These are phyloP conservation scores for Psammodynastes pulverulentus DNA, from an alignment of 2,113 vertebrate species.

Conservation along the genomic window DNA sequence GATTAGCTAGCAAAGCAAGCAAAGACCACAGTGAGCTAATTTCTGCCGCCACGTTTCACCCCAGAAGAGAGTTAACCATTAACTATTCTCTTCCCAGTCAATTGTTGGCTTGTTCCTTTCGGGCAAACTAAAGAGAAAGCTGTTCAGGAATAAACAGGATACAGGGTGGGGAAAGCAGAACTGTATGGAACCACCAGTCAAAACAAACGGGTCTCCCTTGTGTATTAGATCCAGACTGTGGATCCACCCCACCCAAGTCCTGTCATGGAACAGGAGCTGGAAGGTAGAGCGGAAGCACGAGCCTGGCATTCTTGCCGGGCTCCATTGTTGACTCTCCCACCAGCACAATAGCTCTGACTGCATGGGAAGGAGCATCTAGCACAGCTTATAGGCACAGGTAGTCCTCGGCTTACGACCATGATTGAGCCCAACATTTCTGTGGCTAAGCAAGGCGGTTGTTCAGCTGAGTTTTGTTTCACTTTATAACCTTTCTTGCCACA, in stretches of 20 bases:
- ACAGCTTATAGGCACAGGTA: background rate
- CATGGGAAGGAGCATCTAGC: background rate
- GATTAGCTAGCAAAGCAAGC: conserved; percentile 10
- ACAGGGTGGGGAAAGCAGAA: background rate
- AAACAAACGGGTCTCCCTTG: background rate
- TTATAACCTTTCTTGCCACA: background rate
- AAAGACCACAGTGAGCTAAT: background rate
- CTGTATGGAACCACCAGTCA: background rate
- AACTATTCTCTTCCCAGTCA: background rate
- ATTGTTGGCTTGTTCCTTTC: background rate
- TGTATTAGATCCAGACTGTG: background rate
- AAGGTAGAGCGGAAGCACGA: background rate
- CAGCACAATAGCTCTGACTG: background rate
- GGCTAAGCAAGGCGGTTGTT: background rate
- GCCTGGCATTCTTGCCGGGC: background rate
- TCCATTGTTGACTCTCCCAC: background rate
- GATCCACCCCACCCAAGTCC: background rate
- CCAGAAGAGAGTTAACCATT: conserved; percentile 15
- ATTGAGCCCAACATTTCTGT: background rate
- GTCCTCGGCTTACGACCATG: background rate
- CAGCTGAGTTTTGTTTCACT: background rate
- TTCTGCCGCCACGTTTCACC: conserved; percentile 21
- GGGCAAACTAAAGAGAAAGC: background rate
- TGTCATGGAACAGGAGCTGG: background rate
- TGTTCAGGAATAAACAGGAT: conserved; percentile 16